phyloP scores from a whole-genome alignment of 2,888 invertebrate species.

The Cataglyphis livida region DNA sequence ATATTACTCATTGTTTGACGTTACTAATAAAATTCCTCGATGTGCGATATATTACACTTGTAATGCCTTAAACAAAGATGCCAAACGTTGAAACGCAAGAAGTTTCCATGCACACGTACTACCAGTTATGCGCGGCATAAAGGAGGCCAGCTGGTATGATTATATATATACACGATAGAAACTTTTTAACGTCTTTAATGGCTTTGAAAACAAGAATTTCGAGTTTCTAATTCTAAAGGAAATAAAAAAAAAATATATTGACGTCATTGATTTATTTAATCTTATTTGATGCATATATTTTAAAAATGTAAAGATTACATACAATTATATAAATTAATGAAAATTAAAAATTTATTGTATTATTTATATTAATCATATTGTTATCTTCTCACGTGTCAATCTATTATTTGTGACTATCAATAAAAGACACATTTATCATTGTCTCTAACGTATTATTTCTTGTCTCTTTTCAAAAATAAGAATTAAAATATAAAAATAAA shows the following conservation, averaged over 20 bases:
- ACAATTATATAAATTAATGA: background rate
- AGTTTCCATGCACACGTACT: slow-evolving; percentile 64
- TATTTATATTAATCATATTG: background rate
- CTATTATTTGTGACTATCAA: background rate
- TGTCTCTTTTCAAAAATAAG: background rate
- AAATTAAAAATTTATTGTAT: background rate
- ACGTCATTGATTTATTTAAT: background rate
- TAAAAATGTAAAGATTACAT: background rate
- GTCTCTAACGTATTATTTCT: background rate
- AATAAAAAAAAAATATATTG: background rate
- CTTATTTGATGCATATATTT: background rate
- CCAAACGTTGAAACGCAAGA: slow-evolving; percentile 46
- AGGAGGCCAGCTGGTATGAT: slow-evolving; percentile 64
- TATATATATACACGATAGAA: slow-evolving; percentile 12
- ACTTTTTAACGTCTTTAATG: slow-evolving; percentile 58
- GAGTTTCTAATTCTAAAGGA: background rate
- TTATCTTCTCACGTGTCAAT: background rate
- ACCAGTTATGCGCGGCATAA: slow-evolving; percentile 67
- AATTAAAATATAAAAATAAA: background rate
- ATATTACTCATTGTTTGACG: slow-evolving; percentile 17
- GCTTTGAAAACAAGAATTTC: slow-evolving; percentile 16
- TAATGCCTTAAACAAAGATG: slow-evolving; percentile 73
- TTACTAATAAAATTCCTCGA: slow-evolving; percentile 51
- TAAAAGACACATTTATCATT: background rate
- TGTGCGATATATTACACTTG: slow-evolving; percentile 42